Evolutionary conservation across 2,797 vertebrate genomes (phyloP).

Genomic region (Phataginus tetradactyla): DNA sequence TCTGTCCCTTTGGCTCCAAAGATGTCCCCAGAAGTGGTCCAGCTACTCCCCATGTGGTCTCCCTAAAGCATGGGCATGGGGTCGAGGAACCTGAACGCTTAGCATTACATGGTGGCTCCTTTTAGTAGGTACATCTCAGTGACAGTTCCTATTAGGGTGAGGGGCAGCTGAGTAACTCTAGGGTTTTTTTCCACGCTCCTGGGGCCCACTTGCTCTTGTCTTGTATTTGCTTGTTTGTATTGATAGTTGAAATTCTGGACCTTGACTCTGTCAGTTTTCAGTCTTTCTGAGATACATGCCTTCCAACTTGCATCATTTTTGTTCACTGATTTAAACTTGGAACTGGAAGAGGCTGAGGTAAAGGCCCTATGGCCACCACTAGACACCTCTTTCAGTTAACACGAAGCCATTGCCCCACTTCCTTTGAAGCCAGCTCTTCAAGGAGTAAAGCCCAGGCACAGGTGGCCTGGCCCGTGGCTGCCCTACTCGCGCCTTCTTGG

Average conservation of each 20-base stretch:
- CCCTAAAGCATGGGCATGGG: background rate
- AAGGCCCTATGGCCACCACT: background rate
- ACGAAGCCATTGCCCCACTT: background rate
- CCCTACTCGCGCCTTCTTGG: background rate
- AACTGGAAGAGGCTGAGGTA: background rate
- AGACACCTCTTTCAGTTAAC: background rate
- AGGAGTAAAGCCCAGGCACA: background rate
- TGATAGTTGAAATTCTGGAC: background rate
- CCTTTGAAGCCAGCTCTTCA: background rate
- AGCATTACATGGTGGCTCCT: background rate
- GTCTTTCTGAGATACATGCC: background rate
- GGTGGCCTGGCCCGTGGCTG: background rate
- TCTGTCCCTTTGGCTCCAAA: background rate
- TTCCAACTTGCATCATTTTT: background rate
- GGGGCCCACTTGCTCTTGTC: background rate
- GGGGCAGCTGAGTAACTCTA: background rate
- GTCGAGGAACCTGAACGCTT: rapidly evolving
- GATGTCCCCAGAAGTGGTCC: background rate
- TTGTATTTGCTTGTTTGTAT: background rate
- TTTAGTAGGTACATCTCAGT: background rate
- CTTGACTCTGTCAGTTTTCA: background rate
- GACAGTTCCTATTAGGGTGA: background rate
- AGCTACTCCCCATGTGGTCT: background rate
- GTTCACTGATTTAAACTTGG: constrained; percentile 2
- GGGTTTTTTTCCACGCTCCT: background rate